A percentile compares a stretch with the other conserved stretches of the same genome.
These are phyloP conservation scores for Xerus rutilus DNA, from an alignment of 2,797 vertebrate genomes.

Conservation along the genomic window DNA sequence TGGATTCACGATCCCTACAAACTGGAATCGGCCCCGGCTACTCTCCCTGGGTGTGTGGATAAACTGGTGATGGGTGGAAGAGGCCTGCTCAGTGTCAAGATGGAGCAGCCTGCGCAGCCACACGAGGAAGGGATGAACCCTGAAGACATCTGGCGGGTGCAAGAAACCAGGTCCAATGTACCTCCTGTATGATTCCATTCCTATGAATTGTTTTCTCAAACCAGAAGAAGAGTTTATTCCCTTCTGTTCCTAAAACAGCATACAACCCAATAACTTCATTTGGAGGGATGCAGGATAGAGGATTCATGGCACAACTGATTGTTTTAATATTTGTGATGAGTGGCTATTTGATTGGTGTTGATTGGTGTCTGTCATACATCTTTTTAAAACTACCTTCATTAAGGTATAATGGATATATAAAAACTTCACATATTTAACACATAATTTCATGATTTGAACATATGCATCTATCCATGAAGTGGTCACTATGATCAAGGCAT, in stretches of 20 bases:
- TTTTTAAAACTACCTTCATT: background rate
- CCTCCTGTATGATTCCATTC: background rate
- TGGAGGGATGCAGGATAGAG: background rate
- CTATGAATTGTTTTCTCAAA: background rate
- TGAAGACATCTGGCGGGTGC: background rate
- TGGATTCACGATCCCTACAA: background rate
- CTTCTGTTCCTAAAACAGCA: background rate
- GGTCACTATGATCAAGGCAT: background rate
- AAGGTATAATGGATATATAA: background rate
- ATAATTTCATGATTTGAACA: background rate
- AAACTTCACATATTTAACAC: too few species aligned
- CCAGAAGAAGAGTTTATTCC: background rate
- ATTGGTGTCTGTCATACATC: background rate
- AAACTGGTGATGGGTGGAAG: fast-evolving
- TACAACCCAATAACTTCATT: background rate
- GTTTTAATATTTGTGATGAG: background rate
- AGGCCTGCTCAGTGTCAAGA: background rate
- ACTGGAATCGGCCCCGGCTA: background rate
- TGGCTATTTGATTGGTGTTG: background rate
- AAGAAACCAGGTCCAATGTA: background rate
- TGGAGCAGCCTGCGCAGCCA: background rate
- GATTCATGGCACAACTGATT: background rate
- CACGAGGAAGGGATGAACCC: background rate
- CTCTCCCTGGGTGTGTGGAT: background rate
- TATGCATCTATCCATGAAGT: background rate